phyloP scores from a whole-genome alignment of 1,140 invertebrate species.

The Penaeus japonicus region DNA sequence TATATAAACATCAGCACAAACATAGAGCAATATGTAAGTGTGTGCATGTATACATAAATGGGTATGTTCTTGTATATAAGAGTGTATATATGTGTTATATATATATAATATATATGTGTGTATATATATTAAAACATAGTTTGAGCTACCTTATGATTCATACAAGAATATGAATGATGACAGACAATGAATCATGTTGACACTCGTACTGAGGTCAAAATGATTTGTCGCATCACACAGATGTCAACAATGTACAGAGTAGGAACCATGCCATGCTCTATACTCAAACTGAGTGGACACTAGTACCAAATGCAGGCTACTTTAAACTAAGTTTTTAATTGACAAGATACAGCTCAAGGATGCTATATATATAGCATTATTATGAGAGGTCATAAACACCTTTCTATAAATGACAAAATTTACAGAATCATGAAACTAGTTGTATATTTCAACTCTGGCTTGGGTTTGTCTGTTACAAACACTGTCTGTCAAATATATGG shows the following conservation, averaged over 20 bases:
- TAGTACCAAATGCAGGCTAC: slow-evolving; percentile 32
- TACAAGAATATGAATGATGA: slow-evolving; percentile 35
- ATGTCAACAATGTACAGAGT: slow-evolving; percentile 58
- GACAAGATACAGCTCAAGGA: neutral
- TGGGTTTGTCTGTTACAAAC: too few relatives aligned
- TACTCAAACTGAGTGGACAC: slow-evolving; percentile 39
- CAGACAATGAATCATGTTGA: slow-evolving; percentile 30
- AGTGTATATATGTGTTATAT: neutral
- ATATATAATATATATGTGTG: neutral
- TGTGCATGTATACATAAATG: neutral
- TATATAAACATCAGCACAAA: slow-evolving; percentile 43
- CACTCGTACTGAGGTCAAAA: neutral
- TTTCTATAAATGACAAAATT: too few relatives aligned
- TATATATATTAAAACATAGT: slow-evolving; percentile 15
- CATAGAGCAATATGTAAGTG: neutral
- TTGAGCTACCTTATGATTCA: slow-evolving; percentile 43
- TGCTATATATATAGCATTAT: too few relatives aligned
- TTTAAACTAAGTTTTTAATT: slow-evolving; percentile 28
- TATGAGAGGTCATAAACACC: too few relatives aligned
- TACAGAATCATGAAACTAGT: too few relatives aligned
- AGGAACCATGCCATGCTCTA: slow-evolving; percentile 59
- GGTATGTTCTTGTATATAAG: neutral
- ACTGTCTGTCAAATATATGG: too few relatives aligned
- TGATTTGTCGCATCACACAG: slow-evolving; percentile 22
- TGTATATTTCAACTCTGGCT: too few relatives aligned